Base-by-base conservation (phyloP, 2,888 invertebrate species). In the Protophormia terraenovae region DNA sequence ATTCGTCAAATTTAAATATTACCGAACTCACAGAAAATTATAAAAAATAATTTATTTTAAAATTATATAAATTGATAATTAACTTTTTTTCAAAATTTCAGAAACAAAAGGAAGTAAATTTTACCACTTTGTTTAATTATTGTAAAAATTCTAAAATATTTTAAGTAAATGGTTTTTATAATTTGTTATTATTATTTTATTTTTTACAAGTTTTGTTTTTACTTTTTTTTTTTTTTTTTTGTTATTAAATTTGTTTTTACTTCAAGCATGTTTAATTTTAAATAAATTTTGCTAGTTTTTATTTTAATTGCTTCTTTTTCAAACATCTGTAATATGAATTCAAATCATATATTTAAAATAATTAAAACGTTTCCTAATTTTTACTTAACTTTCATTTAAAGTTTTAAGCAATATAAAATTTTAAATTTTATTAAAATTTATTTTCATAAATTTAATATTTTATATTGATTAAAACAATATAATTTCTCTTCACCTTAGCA, bases 401-500 rank as follows among this genome's bases (percentile, higher is more conserved):
- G n/a, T n/a, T n/a, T n/a, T n/a, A n/a, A n/a, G n/a, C n/a, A n/a
- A n/a, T n/a, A n/a, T 41, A 3, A 14, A 41, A 41, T 41, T 41
- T 41, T 14, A 41, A 41, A 41, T 14, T 41, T 41, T 32, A 32
- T 64, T 50, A 0, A 19, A 35, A 58, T 50, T 50, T 24, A 12
- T n/a, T 27, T 29, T 76, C 16, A 24, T 14, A 76, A 67, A 22
- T 38, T 60, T 12, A 19, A 50, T 55, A 16, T 73, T 66, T 62
- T 32, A 22, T 64, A 72, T 82, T 27, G 29, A 81, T 47, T 62
- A 41, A 73, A 80, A 53, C 27, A 53, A 41, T 60, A 73, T 78
- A 62, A 41, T 78, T 79, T 79, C 55, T 82, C 22, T 80, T 67
- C 75, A 78, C 47, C 73, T 69, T 35, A 82, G 84, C 87, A 86